phyloP scores from a whole-genome alignment of 2,888 invertebrate genomes.

The Microdon myrmicae region DNA sequence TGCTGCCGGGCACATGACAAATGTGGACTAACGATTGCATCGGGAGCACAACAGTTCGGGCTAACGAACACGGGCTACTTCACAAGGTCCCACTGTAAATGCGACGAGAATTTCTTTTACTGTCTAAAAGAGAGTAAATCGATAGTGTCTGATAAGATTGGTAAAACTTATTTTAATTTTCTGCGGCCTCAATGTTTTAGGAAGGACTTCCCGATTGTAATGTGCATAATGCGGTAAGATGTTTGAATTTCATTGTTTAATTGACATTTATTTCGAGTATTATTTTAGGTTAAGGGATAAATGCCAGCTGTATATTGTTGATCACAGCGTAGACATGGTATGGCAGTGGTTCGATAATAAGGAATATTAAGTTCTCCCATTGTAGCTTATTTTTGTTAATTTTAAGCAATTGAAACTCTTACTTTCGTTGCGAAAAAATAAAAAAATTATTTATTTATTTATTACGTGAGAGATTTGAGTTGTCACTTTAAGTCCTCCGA shows the following conservation, averaged over 20 bases:
- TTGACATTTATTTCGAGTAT: background rate
- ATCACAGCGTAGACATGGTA: slow-evolving; percentile 68
- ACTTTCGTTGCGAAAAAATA: too few species aligned
- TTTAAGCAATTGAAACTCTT: too few species aligned
- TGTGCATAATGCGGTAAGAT: slow-evolving; percentile 53
- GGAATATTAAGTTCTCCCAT: slow-evolving; percentile 67
- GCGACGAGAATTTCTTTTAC: slow-evolving; percentile 74
- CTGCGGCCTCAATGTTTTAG: slow-evolving; percentile 78
- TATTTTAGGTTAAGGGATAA: slow-evolving; percentile 58
- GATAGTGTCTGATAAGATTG: slow-evolving; percentile 71
- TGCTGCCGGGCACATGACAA: slow-evolving; percentile 79
- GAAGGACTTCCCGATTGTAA: slow-evolving; percentile 69
- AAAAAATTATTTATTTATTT: too few species aligned
- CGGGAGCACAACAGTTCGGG: slow-evolving; percentile 71
- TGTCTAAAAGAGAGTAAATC: slow-evolving; percentile 73
- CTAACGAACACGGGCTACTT: slow-evolving; percentile 75
- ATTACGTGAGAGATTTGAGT: too few species aligned
- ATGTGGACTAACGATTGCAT: slow-evolving; percentile 72
- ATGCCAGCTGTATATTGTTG: slow-evolving; percentile 70
- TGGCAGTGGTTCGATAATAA: slow-evolving; percentile 74
- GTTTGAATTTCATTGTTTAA: background rate
- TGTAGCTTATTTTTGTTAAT: too few species aligned
- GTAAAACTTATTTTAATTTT: slow-evolving; percentile 78
- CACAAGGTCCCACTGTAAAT: slow-evolving; percentile 78
- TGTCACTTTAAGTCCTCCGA: too few species aligned